A percentile compares a stretch with the other conserved stretches of the same genome.
These are phyloP conservation scores for Synchiropus splendidus DNA, from an alignment of 2,113 vertebrate species.

Conservation along the genomic window DNA sequence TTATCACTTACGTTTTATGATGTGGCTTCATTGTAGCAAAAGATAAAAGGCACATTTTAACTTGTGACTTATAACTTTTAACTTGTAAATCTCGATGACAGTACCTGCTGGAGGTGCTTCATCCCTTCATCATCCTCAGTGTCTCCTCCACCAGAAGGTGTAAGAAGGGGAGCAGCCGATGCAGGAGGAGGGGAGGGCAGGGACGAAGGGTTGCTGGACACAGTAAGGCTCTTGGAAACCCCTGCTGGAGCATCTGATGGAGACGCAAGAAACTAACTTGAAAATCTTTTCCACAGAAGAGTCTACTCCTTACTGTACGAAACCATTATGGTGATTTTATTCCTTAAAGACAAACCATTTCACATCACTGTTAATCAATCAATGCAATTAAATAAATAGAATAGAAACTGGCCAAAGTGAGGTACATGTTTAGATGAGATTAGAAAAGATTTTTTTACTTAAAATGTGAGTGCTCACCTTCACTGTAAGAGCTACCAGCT, in stretches of 20 bases:
- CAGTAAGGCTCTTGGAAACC: slow-evolving; percentile 51
- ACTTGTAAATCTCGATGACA: no score
- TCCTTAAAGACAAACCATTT: no score
- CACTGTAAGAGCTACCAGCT: slow-evolving; percentile 47
- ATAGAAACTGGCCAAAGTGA: neutral
- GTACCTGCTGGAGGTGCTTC: slow-evolving; percentile 88
- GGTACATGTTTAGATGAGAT: neutral
- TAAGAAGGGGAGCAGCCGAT: slow-evolving; percentile 67
- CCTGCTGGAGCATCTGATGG: slow-evolving; percentile 43
- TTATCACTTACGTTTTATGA: no score
- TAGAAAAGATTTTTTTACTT: no score
- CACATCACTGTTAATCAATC: no score
- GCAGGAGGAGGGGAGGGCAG: slow-evolving; percentile 67
- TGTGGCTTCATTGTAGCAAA: no score
- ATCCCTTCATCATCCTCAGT: slow-evolving; percentile 86
- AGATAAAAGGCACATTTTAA: no score
- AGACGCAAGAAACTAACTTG: slow-evolving; percentile 3
- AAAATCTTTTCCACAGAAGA: no score
- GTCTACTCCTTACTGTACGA: no score
- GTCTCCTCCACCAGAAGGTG: slow-evolving; percentile 70
- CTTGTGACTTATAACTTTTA: no score
- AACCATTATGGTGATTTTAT: no score
- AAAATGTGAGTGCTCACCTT: slow-evolving; percentile 47
- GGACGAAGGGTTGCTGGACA: slow-evolving; percentile 56
- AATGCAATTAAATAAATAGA: neutral